Evolutionary conservation across 53 echinoderm and acorn worm species (phyloP).

Genomic region (Apostichopus leukothele): DNA sequence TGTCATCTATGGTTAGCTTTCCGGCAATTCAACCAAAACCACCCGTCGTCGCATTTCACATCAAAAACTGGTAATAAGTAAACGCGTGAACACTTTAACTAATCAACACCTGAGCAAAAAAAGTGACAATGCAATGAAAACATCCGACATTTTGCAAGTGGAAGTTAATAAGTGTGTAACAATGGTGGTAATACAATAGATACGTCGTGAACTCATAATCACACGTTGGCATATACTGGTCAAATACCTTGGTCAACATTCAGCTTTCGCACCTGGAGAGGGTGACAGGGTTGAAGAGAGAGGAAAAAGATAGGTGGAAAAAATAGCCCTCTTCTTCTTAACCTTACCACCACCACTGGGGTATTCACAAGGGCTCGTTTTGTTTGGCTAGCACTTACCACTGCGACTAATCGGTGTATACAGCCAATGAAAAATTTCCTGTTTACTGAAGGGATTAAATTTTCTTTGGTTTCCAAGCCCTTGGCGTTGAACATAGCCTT

Average conservation of each 20-base stretch:
- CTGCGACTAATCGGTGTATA: constrained; percentile 26
- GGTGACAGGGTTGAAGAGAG: not conserved
- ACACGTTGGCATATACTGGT: constrained; percentile 27
- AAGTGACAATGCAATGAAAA: constrained; percentile 16
- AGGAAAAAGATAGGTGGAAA: not conserved
- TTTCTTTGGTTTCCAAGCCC: constrained; percentile 17
- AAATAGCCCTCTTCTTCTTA: not conserved
- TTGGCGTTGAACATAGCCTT: constrained; percentile 34
- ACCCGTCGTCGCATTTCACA: too few species aligned
- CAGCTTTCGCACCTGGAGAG: constrained; percentile 11
- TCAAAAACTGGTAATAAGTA: not conserved
- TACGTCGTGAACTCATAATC: not conserved
- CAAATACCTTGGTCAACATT: constrained; percentile 35
- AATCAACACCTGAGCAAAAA: not conserved
- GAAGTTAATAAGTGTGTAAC: constrained; percentile 30
- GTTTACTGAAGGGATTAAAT: constrained; percentile 45
- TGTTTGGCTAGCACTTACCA: constrained; percentile 48
- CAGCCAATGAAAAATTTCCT: constrained; percentile 39
- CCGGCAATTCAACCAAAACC: too few species aligned
- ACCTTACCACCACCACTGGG: not conserved
- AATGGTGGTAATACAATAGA: constrained; percentile 26
- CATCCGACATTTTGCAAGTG: constrained; percentile 33
- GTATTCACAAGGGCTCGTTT: constrained; percentile 40
- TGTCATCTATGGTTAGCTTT: too few species aligned
- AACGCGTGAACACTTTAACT: not conserved